phyloP scores from a whole-genome alignment of 2,797 vertebrate genomes.

The Lutjanus argentimaculatus region DNA sequence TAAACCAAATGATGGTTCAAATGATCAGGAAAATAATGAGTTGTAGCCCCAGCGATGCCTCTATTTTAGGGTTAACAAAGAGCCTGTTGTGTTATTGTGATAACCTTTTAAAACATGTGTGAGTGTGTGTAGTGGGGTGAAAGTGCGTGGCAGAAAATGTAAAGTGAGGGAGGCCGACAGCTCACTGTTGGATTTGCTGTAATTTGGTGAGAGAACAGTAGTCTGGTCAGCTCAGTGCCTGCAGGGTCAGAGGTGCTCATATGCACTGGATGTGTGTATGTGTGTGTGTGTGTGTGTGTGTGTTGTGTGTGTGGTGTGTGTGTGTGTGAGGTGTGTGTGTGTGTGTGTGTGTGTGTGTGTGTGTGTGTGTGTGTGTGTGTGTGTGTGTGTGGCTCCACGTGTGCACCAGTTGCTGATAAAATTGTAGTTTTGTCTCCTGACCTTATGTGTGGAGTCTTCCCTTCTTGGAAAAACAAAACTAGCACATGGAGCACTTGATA shows the following conservation, averaged over 20 bases:
- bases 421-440: slow-evolving; percentile 49
- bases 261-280: background rate
- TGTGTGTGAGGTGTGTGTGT: slow-evolving; percentile 31
- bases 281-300: slow-evolving; percentile 6
- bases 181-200: slow-evolving; percentile 25
- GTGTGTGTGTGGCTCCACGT: background rate
- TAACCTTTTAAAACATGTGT: background rate
- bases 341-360: background rate
- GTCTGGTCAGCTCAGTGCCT: slow-evolving; percentile 27
- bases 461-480: slow-evolving; percentile 46
- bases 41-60: background rate
- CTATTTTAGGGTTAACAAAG: background rate
- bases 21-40: background rate
- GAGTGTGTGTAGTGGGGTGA: background rate
- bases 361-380: slow-evolving; percentile 22
- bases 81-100: background rate
- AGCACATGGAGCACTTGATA: slow-evolving; percentile 38
- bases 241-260: slow-evolving; percentile 38
- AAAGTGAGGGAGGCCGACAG: background rate
- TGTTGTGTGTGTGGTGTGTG: too few species aligned
- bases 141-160: background rate
- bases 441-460: slow-evolving; percentile 42
- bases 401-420: slow-evolving; percentile 18
- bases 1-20: background rate
- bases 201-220: slow-evolving; percentile 40